Evolutionary conservation across 2,113 vertebrate species (phyloP), one percentile per base, ranked within the genome.

Genomic region (Blennius ocellaris): DNA sequence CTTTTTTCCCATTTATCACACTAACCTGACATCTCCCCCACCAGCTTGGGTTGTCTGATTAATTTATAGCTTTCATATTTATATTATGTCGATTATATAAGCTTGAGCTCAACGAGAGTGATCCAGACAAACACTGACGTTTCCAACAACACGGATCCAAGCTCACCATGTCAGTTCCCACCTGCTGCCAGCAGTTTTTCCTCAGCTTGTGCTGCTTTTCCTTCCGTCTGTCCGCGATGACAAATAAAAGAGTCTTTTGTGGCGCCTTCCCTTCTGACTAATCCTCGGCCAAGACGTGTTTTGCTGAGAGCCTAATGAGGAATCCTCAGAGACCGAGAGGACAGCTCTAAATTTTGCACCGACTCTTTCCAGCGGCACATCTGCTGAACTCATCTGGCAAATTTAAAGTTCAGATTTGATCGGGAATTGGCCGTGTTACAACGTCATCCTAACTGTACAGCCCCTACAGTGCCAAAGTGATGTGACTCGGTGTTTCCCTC

Each of bases 291-390:
- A 49, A 52, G 61, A 74, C 38, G 30, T 52, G 45, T 62, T 66
- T 66, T 62, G 44, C 56, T 68, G 67, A 68, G 58, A 73, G 57
- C 15, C 60, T 80, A 64, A 84, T 76, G 76, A 74, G 52, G 44
- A 74, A 53, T 41, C 63, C 17, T 50, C 58, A 39, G 64, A 78
- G 52, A 72, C 43, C 5, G 12, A 16, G 53, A 62, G 6, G 61
- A 59, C 1, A 55, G 54, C 55, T 84, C 70, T 62, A 45, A 62
- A 62, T 52, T 65, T 67, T 50, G 11, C 40, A 53, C n/a, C 40
- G 7, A 3, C 51, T 62, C 37, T 36, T 47, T 64, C 37, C 47
- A 40, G 7, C 11, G n/a, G 21, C 47, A 70, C 11, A 67, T 55
- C 57, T 60, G 47, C 51, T 54, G 51, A 80, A 49, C 58, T 69